phyloP scores from a whole-genome alignment of 2,113 vertebrate genomes.

The Hemibagrus wyckioides region DNA sequence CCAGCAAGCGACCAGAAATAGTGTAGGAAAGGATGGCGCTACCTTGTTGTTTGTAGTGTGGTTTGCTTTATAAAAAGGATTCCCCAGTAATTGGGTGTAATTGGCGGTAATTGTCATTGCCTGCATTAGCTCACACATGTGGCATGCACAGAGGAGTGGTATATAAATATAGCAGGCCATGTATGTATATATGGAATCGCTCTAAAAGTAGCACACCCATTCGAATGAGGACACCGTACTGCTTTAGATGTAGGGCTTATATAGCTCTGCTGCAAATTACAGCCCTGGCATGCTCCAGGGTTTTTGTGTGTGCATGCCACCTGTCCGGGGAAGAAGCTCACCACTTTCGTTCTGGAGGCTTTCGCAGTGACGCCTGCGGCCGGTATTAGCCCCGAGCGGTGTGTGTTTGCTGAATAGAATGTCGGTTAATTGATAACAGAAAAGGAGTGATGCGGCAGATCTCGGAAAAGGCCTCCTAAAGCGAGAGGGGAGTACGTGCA shows the following conservation, averaged over 20 bases:
- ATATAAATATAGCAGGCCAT: slow-evolving; percentile 33
- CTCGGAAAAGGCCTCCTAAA: not conserved
- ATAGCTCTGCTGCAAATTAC: slow-evolving; percentile 22
- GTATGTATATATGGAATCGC: slow-evolving; percentile 38
- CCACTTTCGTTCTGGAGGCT: slow-evolving; percentile 16
- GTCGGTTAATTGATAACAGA: not conserved
- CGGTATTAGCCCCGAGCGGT: slow-evolving; percentile 56
- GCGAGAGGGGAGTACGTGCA: not conserved
- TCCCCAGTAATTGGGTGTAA: slow-evolving; percentile 41
- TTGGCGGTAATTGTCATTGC: slow-evolving; percentile 32
- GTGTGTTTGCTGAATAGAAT: slow-evolving; percentile 2
- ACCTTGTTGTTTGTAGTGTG: slow-evolving; percentile 25
- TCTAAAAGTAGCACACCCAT: slow-evolving; percentile 37
- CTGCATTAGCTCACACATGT: slow-evolving; percentile 45
- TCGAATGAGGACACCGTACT: slow-evolving; percentile 20
- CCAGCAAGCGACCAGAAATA: not conserved
- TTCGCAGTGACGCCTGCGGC: slow-evolving; percentile 36
- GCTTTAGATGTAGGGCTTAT: slow-evolving; percentile 31
- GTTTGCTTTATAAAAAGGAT: slow-evolving; percentile 41
- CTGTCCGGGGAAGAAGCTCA: slow-evolving; percentile 31
- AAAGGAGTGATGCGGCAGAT: not conserved
- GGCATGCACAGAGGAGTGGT: not conserved
- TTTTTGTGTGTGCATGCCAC: slow-evolving; percentile 27
- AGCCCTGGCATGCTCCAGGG: slow-evolving; percentile 22
- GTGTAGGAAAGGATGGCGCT: not conserved